Conservation (phyloP, 2,113 vertebrate genomes). For the Fregetta grallaria region DNA sequence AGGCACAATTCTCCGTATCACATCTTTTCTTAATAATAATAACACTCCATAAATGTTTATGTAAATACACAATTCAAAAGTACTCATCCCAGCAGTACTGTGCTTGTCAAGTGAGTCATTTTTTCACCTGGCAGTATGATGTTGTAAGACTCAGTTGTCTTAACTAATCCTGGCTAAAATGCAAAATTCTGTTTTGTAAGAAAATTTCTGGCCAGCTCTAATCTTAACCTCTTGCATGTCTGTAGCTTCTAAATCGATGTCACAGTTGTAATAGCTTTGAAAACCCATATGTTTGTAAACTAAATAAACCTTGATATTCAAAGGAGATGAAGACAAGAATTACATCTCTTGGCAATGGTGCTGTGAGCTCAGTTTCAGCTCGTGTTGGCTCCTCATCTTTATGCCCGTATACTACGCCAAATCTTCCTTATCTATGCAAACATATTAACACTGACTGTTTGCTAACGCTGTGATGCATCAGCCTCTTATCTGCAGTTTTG, state of each 20-base stretch:
- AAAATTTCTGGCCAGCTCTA: slow-evolving; percentile 65
- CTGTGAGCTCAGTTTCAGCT: slow-evolving; percentile 58
- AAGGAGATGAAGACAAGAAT: slow-evolving; percentile 68
- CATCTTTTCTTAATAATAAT: not conserved
- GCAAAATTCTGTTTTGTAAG: slow-evolving; percentile 67
- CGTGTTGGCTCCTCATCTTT: slow-evolving; percentile 53
- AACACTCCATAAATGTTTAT: slow-evolving; percentile 24
- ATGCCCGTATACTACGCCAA: slow-evolving; percentile 36
- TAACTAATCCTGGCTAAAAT: slow-evolving; percentile 68
- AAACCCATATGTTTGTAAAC: slow-evolving; percentile 70
- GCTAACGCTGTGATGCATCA: slow-evolving; percentile 32
- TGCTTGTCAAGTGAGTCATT: slow-evolving; percentile 52
- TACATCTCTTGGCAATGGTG: slow-evolving; percentile 67
- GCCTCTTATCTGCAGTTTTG: slow-evolving; percentile 34
- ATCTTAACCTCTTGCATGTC: slow-evolving; percentile 64
- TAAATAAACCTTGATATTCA: slow-evolving; percentile 68
- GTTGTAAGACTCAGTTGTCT: slow-evolving; percentile 53
- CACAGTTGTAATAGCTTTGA: slow-evolving; percentile 62
- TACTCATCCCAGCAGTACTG: slow-evolving; percentile 30
- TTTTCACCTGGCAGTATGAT: slow-evolving; percentile 68
- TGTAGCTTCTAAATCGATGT: slow-evolving; percentile 64
- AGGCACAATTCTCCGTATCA: not conserved
- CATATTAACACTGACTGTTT: slow-evolving; percentile 44
- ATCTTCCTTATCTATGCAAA: slow-evolving; percentile 63
- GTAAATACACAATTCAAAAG: slow-evolving; percentile 4